Base-by-base conservation (phyloP, 2,888 invertebrate genomes). In the Cinara cedri region DNA sequence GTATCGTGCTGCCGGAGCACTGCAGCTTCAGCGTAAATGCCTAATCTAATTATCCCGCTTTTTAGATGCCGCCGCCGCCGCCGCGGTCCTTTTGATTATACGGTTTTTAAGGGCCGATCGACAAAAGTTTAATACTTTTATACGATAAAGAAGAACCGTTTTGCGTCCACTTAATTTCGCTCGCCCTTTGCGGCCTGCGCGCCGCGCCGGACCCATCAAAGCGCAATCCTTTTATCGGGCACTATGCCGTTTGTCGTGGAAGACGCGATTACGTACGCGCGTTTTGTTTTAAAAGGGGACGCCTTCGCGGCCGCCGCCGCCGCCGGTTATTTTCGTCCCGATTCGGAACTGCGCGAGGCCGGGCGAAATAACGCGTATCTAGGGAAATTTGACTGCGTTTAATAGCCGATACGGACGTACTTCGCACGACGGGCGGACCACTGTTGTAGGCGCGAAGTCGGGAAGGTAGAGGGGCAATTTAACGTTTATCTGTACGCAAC, bases 31-130 rank as follows among this genome's bases (percentile, higher is more conserved):
- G 34, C 13, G 19, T 34, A 68, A 68, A 60, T 34, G 76, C 34
- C 76, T 78, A 78, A 78, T 78, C 34, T 60, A 68, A 78, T 78
- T 68, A 49, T 26, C 21, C 14, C 6, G 68, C 76, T 78, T 78
- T 68, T 78, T 68, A 74, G 76, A 2, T 34, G n/a, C n/a, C 49
- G n/a, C n/a, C 24, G 11, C 60, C 49, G 76, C 4, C 34, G n/a
- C n/a, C 49, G n/a, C n/a, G n/a, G 11, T 68, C 49, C 34, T 68
- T 60, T 46, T 68, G 66, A 49, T 68, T 76, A 55, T n/a, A n/a
- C n/a, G n/a, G 76, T 76, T 49, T n/a, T 68, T 68, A 70, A 68
- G 21, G 21, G 34, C 34, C 60, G 34, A 49, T 68, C 42, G 66
- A 68, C 49, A 60, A 68, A 78, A 78, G 68, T 78, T 78, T 70